phyloP scores from a whole-genome alignment of 1,140 invertebrate genomes.

The Papilio helenus region DNA sequence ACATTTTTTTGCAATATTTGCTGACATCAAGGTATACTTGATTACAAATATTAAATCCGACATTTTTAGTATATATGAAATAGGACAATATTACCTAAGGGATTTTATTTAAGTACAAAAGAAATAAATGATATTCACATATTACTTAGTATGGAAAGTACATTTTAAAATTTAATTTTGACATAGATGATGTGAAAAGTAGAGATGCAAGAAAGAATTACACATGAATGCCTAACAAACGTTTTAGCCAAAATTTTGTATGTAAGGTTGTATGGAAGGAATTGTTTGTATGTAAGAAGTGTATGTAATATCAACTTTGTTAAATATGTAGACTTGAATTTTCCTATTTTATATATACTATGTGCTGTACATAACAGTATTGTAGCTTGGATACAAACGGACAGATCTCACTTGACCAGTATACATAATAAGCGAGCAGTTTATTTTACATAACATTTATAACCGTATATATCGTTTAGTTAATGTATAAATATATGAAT shows the following conservation, averaged over 20 bases:
- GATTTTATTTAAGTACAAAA: too few species aligned
- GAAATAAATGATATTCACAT: too few species aligned
- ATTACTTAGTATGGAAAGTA: too few species aligned
- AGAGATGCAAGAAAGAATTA: too few species aligned
- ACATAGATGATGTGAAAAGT: too few species aligned
- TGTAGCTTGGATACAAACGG: constrained; percentile 61
- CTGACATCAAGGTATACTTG: neutral
- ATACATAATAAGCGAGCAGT: constrained; percentile 62
- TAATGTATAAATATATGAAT: constrained; percentile 61
- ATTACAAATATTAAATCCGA: too few species aligned
- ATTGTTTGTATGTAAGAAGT: too few species aligned
- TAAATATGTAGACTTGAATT: neutral
- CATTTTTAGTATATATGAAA: neutral
- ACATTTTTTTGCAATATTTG: constrained; percentile 1
- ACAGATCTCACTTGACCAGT: constrained; percentile 79
- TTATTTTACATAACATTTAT: constrained; percentile 54
- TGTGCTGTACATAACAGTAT: constrained; percentile 47
- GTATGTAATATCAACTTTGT: too few species aligned
- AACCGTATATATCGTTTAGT: constrained; percentile 54
- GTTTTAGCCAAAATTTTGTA: neutral
- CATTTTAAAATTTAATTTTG: too few species aligned
- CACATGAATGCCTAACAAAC: too few species aligned
- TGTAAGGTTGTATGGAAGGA: neutral
- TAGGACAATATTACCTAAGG: neutral
- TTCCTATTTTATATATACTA: constrained; percentile 21